Evolutionary conservation across 2,888 invertebrate species (phyloP).

Genomic region (Penaeus monodon): DNA sequence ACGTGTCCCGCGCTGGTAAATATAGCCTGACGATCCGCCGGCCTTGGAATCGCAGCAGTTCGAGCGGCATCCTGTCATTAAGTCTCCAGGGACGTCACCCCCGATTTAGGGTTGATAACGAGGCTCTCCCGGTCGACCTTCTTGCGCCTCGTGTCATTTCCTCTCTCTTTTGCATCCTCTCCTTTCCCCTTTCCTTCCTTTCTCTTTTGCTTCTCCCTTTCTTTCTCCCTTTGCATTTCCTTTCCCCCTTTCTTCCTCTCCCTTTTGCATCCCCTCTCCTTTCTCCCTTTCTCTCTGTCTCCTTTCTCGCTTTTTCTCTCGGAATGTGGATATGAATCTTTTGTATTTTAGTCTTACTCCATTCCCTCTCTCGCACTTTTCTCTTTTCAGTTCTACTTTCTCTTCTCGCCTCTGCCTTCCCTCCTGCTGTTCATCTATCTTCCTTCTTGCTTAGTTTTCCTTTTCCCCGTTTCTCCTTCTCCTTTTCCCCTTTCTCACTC

Average conservation of each 20-base stretch:
- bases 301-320: background rate
- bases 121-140: too few relatives aligned
- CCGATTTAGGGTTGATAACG: too few relatives aligned
- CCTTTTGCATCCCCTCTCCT: background rate
- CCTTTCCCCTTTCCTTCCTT: background rate
- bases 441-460: background rate
- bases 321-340: background rate
- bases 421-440: background rate
- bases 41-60: too few relatives aligned
- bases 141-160: background rate
- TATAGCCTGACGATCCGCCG: too few relatives aligned
- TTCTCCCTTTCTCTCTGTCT: background rate
- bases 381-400: too few relatives aligned
- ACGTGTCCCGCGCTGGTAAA: too few relatives aligned
- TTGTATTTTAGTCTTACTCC: background rate
- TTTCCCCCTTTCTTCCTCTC: too few relatives aligned
- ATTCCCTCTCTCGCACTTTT: background rate
- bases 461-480: background rate
- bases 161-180: background rate
- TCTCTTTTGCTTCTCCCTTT: too few relatives aligned
- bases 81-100: too few relatives aligned
- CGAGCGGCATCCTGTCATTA: too few relatives aligned
- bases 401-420: background rate
- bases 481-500: background rate
- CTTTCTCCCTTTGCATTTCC: background rate